A percentile compares a stretch with the other conserved stretches of the same genome.
phyloP scores from a whole-genome alignment of 2,797 vertebrate species.

The Microctenopoma lineatum region DNA sequence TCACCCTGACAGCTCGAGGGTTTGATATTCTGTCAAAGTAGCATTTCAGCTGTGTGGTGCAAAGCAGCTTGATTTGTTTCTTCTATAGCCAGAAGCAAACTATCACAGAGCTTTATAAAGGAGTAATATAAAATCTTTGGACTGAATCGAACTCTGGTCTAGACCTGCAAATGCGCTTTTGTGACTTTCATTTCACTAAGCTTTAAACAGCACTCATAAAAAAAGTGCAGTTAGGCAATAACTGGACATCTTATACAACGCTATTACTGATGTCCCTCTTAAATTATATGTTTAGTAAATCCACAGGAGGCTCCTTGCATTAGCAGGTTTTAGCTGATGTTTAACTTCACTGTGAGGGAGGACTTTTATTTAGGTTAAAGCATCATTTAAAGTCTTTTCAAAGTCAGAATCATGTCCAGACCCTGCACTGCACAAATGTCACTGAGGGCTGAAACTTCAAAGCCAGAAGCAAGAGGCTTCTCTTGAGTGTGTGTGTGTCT shows the following conservation, averaged over 20 bases:
- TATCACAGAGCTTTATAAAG: background rate
- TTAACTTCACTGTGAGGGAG: background rate
- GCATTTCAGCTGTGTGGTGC: conserved; percentile 1
- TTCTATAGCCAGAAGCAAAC: background rate
- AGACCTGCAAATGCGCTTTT: background rate
- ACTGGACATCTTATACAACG: too few species aligned
- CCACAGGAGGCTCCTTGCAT: background rate
- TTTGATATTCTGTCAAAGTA: conserved; percentile 18
- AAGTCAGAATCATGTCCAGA: too few species aligned
- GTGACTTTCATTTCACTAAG: background rate
- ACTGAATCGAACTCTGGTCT: background rate
- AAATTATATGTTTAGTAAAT: background rate
- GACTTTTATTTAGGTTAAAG: background rate
- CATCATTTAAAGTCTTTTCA: background rate
- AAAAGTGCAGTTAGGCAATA: too few species aligned
- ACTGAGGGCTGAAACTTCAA: background rate
- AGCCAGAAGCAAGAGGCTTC: background rate
- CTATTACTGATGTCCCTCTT: too few species aligned
- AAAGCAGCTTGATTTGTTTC: background rate
- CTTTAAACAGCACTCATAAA: too few species aligned
- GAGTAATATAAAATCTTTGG: conserved; percentile 13
- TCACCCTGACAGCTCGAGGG: conserved; percentile 14
- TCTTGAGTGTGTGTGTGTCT: too few species aligned
- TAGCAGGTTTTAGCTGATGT: background rate
- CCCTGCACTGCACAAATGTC: background rate